phyloP scores from a whole-genome alignment of 2,888 invertebrate genomes.

The Tetramorium bicarinatum region DNA sequence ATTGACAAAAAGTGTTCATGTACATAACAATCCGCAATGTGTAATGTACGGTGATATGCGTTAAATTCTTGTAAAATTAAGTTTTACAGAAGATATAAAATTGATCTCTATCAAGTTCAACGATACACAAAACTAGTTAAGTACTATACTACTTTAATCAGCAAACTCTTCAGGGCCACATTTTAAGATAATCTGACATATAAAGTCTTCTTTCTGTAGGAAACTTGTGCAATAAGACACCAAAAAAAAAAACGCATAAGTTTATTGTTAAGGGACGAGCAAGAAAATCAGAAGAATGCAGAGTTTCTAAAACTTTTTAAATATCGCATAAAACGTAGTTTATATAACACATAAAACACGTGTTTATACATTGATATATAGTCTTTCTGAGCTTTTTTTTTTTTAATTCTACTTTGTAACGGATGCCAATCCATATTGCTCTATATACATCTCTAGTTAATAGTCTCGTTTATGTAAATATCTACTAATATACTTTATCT shows the following conservation, averaged over 20 bases:
- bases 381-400: slow-evolving; percentile 17
- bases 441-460: slow-evolving; percentile 12
- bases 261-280: slow-evolving; percentile 33
- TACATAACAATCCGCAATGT: slow-evolving; percentile 57
- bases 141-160: slow-evolving; percentile 37
- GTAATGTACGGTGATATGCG: slow-evolving; percentile 58
- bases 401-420: slow-evolving; percentile 30
- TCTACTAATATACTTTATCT: slow-evolving; percentile 10
- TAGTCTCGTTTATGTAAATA: slow-evolving; percentile 37
- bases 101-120: slow-evolving; percentile 38
- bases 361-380: slow-evolving; percentile 39
- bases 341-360: slow-evolving; percentile 24
- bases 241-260: slow-evolving; percentile 9
- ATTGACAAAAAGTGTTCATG: slow-evolving; percentile 71
- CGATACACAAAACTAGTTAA: slow-evolving; percentile 33
- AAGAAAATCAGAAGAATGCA: slow-evolving; percentile 38
- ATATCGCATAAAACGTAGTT: slow-evolving; percentile 33
- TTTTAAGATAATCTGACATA: slow-evolving; percentile 23
- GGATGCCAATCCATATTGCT: slow-evolving; percentile 9
- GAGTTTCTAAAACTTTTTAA: slow-evolving; percentile 41
- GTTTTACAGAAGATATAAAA: slow-evolving; percentile 50
- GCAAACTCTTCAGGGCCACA: slow-evolving; percentile 22
- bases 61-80: slow-evolving; percentile 62
- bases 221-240: slow-evolving; percentile 35
- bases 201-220: background rate